Evolutionary conservation across 2,797 vertebrate genomes (phyloP).

Genomic region (Molossus molossus): DNA sequence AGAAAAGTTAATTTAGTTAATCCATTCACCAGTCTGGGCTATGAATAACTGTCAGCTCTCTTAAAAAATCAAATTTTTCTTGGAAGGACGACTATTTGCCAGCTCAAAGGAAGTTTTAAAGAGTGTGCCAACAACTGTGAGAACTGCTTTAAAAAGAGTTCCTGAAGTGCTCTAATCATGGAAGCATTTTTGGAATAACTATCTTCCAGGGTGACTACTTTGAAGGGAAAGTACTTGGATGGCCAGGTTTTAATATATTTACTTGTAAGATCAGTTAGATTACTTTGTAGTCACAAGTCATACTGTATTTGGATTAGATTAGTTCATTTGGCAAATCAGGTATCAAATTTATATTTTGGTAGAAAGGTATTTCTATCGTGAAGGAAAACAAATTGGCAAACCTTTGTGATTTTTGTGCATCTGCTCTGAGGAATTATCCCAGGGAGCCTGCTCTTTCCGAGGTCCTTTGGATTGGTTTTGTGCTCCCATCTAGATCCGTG

Average conservation of each 20-base stretch:
- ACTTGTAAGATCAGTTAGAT: background rate
- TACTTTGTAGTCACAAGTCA: background rate
- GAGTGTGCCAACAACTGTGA: background rate
- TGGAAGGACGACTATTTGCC: slow-evolving; percentile 66
- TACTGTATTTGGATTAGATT: background rate
- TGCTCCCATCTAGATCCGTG: background rate
- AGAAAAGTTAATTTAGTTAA: slow-evolving; percentile 70
- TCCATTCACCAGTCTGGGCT: slow-evolving; percentile 36
- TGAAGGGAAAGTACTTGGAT: background rate
- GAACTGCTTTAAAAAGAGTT: background rate
- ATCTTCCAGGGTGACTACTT: background rate
- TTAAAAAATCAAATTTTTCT: slow-evolving; percentile 52
- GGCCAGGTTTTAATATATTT: background rate
- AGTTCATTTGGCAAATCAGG: slow-evolving; percentile 1
- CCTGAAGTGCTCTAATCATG: slow-evolving; percentile 2
- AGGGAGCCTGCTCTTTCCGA: background rate
- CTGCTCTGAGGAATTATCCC: background rate
- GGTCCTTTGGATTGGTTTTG: background rate
- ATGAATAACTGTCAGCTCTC: slow-evolving; percentile 59
- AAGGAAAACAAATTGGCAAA: slow-evolving; percentile 25
- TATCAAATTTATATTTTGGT: background rate
- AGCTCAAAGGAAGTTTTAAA: background rate
- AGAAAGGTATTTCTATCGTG: background rate
- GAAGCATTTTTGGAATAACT: slow-evolving; percentile 21
- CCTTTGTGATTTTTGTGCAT: background rate